phyloP scores from a whole-genome alignment of 2,888 invertebrate species.

The Craniophora ligustri region DNA sequence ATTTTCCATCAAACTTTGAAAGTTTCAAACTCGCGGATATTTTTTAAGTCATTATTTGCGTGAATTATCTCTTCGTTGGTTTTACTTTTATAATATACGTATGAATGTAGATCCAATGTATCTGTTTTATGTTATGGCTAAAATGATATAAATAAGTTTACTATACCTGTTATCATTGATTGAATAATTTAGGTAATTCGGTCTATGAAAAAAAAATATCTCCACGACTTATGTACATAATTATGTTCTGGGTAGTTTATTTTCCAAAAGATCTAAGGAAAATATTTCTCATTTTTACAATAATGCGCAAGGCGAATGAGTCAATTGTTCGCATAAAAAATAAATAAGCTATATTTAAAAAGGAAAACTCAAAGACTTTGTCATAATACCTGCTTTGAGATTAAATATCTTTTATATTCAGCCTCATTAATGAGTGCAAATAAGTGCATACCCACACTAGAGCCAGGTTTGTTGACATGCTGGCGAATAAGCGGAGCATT shows the following conservation, averaged over 20 bases:
- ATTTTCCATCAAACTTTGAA: slow-evolving; percentile 83
- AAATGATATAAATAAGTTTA: too few species aligned
- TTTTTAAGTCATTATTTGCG: slow-evolving; percentile 59
- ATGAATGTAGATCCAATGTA: too few species aligned
- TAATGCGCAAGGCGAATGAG: not conserved
- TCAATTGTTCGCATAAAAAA: not conserved
- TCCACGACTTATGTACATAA: too few species aligned
- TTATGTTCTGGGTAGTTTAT: too few species aligned
- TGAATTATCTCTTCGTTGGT: slow-evolving; percentile 25
- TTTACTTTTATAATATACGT: slow-evolving; percentile 4
- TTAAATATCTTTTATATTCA: slow-evolving; percentile 60
- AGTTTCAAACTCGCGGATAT: slow-evolving; percentile 68
- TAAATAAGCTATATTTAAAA: slow-evolving; percentile 7
- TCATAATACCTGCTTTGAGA: slow-evolving; percentile 13
- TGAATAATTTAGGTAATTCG: too few species aligned
- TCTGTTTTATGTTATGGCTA: too few species aligned
- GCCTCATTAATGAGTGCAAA: slow-evolving; percentile 67
- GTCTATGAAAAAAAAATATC: too few species aligned
- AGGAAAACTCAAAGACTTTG: not conserved
- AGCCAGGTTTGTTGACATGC: slow-evolving; percentile 67
- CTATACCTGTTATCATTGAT: too few species aligned
- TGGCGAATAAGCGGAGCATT: slow-evolving; percentile 47
- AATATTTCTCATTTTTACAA: too few species aligned
- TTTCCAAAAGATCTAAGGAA: too few species aligned
- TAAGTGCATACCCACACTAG: slow-evolving; percentile 59